Base-by-base conservation (phyloP, 2,113 vertebrate species). In the Hystrix brachyura region DNA sequence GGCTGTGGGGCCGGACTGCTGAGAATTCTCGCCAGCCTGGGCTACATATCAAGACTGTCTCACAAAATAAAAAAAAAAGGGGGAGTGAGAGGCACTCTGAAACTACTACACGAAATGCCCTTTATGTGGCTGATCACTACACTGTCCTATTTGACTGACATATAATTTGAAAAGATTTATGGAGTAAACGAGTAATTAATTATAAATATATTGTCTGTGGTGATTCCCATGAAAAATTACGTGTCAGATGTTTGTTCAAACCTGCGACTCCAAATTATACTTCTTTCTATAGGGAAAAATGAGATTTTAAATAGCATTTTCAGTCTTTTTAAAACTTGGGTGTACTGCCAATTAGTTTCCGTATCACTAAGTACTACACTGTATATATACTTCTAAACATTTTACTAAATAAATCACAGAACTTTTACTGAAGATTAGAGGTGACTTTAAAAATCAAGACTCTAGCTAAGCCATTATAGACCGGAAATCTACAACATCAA, bases 401-500 rank as follows among this genome's bases (percentile, higher is more conserved):
- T 82, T 14, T 27, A 71, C 17, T 90, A 67, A 67, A 83, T 74
- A 84, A 89, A 92, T 14, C 21, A 94, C n/a, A 83, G 91, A 95
- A 87, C 57, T 94, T 93, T 69, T 71, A 46, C 65, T 67, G 0
- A 96, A 87, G 48, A 80, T 69, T 69, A 69, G 4, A 94, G 55
- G 27, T 84, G 51, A 97, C 59, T 57, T 79, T 78, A 69, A 97
- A 84, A 25, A 51, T 25, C 94, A 43, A 94, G 94, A 96, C 89
- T 79, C n/a, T 82, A 85, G 55, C n/a, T 55, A 57, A 93, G 82
- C 38, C 78, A 48, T 48, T 76, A 83, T 92, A 88, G 46, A 79
- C 48, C 59, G 92, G 76, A 87, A 71, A 89, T 82, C 83, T 65
- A 69, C 76, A 89, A 91, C 87, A 78, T 96, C 81, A 96, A 95